Evolutionary conservation across 1,140 invertebrate species (phyloP).

Genomic region (Cotesia glomerata): DNA sequence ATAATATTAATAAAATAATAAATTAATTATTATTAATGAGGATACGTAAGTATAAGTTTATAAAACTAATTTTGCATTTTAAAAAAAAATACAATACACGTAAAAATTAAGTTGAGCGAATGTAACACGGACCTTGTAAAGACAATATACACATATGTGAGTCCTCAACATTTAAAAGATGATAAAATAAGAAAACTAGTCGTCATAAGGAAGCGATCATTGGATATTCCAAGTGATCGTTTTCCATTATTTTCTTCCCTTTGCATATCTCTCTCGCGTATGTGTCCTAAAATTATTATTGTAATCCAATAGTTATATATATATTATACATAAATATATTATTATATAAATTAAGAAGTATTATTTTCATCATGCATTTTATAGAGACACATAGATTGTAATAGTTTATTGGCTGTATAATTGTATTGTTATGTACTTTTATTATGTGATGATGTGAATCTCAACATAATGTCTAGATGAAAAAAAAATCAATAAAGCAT

Average conservation of each 20-base stretch:
- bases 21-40: not conserved
- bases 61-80: slow-evolving; percentile 25
- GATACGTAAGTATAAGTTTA: not conserved
- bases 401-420: slow-evolving; percentile 8
- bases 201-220: slow-evolving; percentile 28
- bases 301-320: slow-evolving; percentile 29
- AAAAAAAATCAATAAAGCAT: not conserved
- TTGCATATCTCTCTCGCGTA: slow-evolving; percentile 32
- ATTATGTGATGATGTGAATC: slow-evolving; percentile 15
- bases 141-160: slow-evolving; percentile 39
- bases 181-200: slow-evolving; percentile 32
- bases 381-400: slow-evolving; percentile 21
- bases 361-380: slow-evolving; percentile 31
- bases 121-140: slow-evolving; percentile 39
- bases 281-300: slow-evolving; percentile 30
- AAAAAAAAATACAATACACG: slow-evolving; percentile 5
- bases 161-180: slow-evolving; percentile 32
- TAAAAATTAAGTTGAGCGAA: slow-evolving; percentile 20
- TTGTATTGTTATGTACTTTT: slow-evolving; percentile 15
- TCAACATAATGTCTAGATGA: slow-evolving; percentile 3
- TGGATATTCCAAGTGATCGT: slow-evolving; percentile 29
- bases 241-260: slow-evolving; percentile 23
- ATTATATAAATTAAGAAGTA: slow-evolving; percentile 22
- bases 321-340: slow-evolving; percentile 20
- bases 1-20: not conserved